These are phyloP conservation scores for Pachyramphus minor DNA, from an alignment of 2,113 vertebrate genomes.

Conservation along the genomic window DNA sequence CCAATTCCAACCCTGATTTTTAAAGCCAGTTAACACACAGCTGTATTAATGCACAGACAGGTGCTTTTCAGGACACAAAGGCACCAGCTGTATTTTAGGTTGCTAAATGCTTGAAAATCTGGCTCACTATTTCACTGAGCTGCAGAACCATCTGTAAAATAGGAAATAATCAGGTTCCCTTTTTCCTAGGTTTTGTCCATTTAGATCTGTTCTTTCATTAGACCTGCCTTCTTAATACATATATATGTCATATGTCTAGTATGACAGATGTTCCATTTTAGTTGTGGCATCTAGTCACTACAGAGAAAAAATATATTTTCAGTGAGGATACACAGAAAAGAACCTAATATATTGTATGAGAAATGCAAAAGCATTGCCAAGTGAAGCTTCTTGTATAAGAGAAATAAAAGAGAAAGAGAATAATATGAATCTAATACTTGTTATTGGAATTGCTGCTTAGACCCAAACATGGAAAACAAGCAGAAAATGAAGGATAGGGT, in stretches of 20 bases:
- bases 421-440: background rate
- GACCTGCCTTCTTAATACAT: background rate
- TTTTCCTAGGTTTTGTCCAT: conserved; percentile 1
- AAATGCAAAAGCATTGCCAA: background rate
- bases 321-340: background rate
- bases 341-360: background rate
- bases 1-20: background rate
- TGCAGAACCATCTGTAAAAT: conserved; percentile 15
- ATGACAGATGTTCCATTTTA: background rate
- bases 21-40: background rate
- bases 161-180: conserved; percentile 32
- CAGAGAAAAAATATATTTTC: background rate
- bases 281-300: background rate
- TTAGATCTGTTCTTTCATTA: background rate
- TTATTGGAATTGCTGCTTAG: background rate
- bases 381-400: background rate
- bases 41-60: background rate
- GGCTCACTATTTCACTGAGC: background rate
- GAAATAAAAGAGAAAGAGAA: background rate
- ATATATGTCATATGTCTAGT: background rate
- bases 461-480: background rate
- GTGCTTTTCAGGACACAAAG: conserved; percentile 34
- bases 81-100: conserved; percentile 44
- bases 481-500: background rate
- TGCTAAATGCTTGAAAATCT: conserved; percentile 38